phyloP scores from a whole-genome alignment of 2,113 vertebrate species.

The Bubo blakistoni region DNA sequence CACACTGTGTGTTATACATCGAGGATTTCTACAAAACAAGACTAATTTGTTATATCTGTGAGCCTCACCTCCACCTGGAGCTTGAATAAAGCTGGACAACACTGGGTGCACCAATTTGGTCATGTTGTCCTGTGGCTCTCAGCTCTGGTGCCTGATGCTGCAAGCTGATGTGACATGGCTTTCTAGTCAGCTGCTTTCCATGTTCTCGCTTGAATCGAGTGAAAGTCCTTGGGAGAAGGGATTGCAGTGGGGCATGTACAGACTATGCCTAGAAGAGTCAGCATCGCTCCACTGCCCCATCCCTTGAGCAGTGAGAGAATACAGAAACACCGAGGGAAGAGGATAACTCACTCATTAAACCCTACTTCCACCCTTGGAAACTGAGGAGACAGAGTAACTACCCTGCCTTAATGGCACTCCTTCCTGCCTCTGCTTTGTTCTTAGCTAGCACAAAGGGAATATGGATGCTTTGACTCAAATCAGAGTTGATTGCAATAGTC shows the following conservation, averaged over 20 bases:
- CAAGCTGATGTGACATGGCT: not conserved
- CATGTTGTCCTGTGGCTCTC: not conserved
- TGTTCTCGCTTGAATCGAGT: not conserved
- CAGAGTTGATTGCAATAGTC: not conserved
- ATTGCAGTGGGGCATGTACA: not conserved
- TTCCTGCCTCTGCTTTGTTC: not conserved
- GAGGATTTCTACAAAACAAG: not conserved
- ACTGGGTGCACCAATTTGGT: accelerated
- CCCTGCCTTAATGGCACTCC: not conserved
- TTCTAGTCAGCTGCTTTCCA: not conserved
- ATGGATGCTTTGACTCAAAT: not conserved
- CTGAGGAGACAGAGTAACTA: not conserved
- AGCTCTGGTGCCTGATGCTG: not conserved
- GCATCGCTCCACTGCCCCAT: not conserved
- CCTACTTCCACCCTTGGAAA: not conserved
- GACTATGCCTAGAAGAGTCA: not conserved
- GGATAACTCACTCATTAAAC: not conserved
- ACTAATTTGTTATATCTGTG: not conserved
- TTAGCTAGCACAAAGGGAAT: not conserved
- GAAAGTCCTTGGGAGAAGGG: not conserved
- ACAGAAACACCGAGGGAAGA: not conserved
- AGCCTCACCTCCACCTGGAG: not conserved
- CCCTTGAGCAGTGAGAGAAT: not conserved
- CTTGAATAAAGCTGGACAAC: not conserved
- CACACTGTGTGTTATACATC: not conserved